Conservation (phyloP, 2,888 invertebrate species). For the Arge pagana region DNA sequence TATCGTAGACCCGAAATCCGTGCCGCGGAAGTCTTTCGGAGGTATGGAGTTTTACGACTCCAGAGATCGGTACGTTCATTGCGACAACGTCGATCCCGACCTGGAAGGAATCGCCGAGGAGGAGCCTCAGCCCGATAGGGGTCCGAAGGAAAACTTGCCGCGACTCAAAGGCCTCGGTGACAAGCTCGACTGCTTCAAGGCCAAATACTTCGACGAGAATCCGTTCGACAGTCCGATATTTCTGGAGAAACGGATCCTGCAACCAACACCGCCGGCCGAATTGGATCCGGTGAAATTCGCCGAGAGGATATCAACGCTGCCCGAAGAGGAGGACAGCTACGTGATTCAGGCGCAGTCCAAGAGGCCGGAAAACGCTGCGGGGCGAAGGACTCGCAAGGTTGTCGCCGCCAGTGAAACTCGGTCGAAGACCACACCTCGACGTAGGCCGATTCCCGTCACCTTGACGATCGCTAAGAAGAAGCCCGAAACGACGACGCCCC, state of each 20-base stretch:
- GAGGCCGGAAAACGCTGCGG: constrained; percentile 39
- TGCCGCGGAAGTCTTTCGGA: constrained; percentile 69
- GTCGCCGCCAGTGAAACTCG: background rate
- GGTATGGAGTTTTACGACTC: constrained; percentile 75
- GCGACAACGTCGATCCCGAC: constrained; percentile 52
- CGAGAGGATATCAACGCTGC: constrained; percentile 38
- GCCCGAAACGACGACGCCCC: background rate
- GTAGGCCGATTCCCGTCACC: constrained; percentile 7
- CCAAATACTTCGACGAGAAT: constrained; percentile 75
- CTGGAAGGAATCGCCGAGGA: constrained; percentile 49
- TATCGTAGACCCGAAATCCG: constrained; percentile 66
- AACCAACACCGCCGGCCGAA: constrained; percentile 42
- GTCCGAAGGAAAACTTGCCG: constrained; percentile 43
- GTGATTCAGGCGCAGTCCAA: constrained; percentile 38
- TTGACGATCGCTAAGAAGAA: background rate
- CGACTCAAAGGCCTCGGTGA: constrained; percentile 70
- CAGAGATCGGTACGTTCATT: constrained; percentile 54
- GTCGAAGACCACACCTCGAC: constrained; percentile 1
- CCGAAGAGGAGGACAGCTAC: constrained; percentile 37
- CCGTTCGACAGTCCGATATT: constrained; percentile 79
- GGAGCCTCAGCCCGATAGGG: constrained; percentile 41
- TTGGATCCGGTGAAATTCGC: constrained; percentile 40
- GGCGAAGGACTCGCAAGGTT: background rate
- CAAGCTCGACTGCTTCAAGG: constrained; percentile 75
- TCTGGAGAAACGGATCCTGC: constrained; percentile 50